phyloP scores from a whole-genome alignment of 2,888 invertebrate species.

The Adelognathus sp. region DNA sequence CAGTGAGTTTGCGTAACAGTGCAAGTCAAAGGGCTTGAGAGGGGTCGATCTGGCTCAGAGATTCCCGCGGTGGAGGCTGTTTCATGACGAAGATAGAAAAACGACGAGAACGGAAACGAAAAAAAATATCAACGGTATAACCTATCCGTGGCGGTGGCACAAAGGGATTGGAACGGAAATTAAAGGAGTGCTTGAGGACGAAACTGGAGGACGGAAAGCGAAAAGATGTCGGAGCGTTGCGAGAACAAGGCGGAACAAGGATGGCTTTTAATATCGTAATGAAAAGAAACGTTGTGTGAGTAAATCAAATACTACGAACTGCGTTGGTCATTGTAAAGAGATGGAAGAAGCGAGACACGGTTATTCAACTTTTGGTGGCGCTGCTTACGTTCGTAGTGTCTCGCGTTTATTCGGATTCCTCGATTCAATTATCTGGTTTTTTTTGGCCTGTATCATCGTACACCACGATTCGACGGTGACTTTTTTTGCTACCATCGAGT shows the following conservation, averaged over 20 bases:
- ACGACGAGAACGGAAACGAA: constrained; percentile 1
- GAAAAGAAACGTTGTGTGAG: constrained; percentile 30
- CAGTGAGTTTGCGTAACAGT: too few relatives aligned
- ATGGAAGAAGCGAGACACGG: constrained; percentile 4
- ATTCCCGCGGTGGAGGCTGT: constrained; percentile 12
- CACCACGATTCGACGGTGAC: too few relatives aligned
- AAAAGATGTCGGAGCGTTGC: constrained; percentile 7
- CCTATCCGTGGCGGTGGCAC: not conserved
- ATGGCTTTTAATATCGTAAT: constrained; percentile 57
- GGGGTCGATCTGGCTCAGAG: not conserved
- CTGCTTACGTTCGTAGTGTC: constrained; percentile 1
- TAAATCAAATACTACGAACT: constrained; percentile 45
- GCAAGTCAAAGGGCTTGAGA: not conserved
- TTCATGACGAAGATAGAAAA: too few relatives aligned
- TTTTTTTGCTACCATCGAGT: not conserved
- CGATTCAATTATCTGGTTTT: not conserved
- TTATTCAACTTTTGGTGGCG: not conserved
- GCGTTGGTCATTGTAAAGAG: constrained; percentile 45
- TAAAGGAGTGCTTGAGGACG: not conserved
- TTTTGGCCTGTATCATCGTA: not conserved
- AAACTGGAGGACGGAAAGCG: not conserved
- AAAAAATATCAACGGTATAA: not conserved
- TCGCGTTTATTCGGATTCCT: not conserved
- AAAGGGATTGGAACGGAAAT: not conserved
- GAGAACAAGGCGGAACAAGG: not conserved